phyloP scores from a whole-genome alignment of 1,140 invertebrate species.

The Drosophila ercepeae region DNA sequence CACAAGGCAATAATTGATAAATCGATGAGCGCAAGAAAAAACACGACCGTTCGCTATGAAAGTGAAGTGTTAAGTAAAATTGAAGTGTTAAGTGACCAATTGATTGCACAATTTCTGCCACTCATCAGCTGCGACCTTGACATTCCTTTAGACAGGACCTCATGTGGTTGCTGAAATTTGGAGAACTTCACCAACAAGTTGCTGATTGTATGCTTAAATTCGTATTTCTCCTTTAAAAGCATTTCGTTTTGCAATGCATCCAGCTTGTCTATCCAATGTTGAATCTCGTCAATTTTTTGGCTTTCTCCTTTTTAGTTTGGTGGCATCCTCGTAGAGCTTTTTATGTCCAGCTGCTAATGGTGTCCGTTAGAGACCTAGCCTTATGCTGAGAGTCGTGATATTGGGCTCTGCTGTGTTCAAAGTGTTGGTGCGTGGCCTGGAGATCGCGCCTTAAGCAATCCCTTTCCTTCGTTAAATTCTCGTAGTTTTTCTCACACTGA shows the following conservation, averaged over 20 bases:
- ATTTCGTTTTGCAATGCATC: conserved; percentile 83
- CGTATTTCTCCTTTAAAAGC: conserved; percentile 84
- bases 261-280: conserved; percentile 83
- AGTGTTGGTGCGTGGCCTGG: conserved; percentile 46
- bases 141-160: conserved; percentile 86
- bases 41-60: too few species aligned
- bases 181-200: conserved; percentile 87
- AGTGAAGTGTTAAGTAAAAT: too few species aligned
- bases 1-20: too few species aligned
- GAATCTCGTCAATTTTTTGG: conserved; percentile 75
- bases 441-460: conserved; percentile 70
- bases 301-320: conserved; percentile 69
- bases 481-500: conserved; percentile 76
- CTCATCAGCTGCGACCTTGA: conserved; percentile 87
- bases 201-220: conserved; percentile 87
- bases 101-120: conserved; percentile 83
- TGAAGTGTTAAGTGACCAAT: too few species aligned
- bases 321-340: conserved; percentile 65
- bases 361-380: conserved; percentile 68
- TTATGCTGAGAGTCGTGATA: conserved; percentile 75
- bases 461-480: conserved; percentile 72
- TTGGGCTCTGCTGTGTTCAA: conserved; percentile 53
- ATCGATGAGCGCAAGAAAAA: too few species aligned
- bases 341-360: conserved; percentile 56
- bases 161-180: conserved; percentile 88